Conservation (phyloP, 1,140 invertebrate species). For the Anastrepha obliqua region DNA sequence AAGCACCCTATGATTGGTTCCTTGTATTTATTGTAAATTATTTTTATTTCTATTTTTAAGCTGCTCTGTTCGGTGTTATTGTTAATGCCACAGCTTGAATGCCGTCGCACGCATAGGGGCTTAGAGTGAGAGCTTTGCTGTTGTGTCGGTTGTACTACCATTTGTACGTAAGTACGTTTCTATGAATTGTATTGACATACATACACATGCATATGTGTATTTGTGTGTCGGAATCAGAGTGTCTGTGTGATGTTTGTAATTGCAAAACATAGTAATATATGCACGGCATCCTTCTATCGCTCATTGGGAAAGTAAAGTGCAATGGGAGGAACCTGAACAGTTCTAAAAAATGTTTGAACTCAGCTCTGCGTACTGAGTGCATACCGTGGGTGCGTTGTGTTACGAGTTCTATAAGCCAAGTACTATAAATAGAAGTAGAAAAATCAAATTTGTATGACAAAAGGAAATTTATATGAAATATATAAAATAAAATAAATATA, state of each 20-base stretch:
- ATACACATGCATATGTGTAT: background rate
- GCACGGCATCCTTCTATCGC: background rate
- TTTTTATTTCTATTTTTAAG: background rate
- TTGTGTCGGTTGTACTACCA: background rate
- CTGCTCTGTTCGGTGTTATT: background rate
- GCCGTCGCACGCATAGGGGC: conserved; percentile 12
- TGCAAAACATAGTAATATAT: conserved; percentile 42
- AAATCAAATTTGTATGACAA: too few species aligned
- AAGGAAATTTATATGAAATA: too few species aligned
- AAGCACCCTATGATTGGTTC: background rate
- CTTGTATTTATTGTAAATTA: conserved; percentile 23
- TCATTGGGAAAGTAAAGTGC: background rate
- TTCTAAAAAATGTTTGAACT: conserved; percentile 4
- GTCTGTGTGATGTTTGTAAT: background rate
- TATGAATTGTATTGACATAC: background rate
- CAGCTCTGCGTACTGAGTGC: background rate
- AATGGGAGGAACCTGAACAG: background rate
- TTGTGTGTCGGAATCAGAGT: background rate
- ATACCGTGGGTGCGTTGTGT: background rate
- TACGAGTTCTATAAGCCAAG: background rate
- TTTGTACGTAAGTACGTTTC: background rate
- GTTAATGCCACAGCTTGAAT: conserved; percentile 32
- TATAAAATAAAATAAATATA: too few species aligned
- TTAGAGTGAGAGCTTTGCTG: background rate
- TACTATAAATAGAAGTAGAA: too few species aligned